Conservation (phyloP, 2,888 invertebrate genomes). For the Octodonta nipae region DNA sequence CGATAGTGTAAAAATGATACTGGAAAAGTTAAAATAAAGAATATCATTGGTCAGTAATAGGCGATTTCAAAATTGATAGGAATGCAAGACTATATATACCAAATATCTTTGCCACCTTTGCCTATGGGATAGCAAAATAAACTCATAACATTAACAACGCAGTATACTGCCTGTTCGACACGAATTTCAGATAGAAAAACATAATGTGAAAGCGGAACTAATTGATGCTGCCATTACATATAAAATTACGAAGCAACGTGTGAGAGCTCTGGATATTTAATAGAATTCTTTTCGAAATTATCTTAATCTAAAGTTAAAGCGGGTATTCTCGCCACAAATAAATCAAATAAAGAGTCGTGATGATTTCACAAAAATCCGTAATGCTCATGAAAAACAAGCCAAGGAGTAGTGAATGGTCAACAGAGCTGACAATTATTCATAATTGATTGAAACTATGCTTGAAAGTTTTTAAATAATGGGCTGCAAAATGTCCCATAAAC, state of each 20-base stretch:
- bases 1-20: conserved; percentile 1
- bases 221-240: too few relatives aligned
- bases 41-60: not conserved
- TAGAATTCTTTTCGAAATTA: conserved; percentile 1
- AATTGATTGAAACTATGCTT: not conserved
- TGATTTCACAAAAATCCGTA: not conserved
- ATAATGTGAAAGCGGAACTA: not conserved
- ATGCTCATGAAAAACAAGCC: not conserved
- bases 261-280: not conserved
- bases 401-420: too few relatives aligned
- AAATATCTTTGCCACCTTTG: conserved; percentile 1
- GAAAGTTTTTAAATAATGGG: not conserved
- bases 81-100: conserved; percentile 1
- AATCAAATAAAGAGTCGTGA: not conserved
- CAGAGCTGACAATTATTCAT: not conserved
- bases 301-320: not conserved
- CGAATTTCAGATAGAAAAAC: conserved; percentile 1
- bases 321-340: not conserved
- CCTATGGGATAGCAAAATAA: conserved; percentile 1
- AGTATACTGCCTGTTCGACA: not conserved
- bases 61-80: conserved; percentile 1
- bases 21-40: not conserved
- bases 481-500: too few relatives aligned
- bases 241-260: not conserved
- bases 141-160: not conserved